Conservation (phyloP, 2,888 invertebrate genomes). For the Gibbula magus region DNA sequence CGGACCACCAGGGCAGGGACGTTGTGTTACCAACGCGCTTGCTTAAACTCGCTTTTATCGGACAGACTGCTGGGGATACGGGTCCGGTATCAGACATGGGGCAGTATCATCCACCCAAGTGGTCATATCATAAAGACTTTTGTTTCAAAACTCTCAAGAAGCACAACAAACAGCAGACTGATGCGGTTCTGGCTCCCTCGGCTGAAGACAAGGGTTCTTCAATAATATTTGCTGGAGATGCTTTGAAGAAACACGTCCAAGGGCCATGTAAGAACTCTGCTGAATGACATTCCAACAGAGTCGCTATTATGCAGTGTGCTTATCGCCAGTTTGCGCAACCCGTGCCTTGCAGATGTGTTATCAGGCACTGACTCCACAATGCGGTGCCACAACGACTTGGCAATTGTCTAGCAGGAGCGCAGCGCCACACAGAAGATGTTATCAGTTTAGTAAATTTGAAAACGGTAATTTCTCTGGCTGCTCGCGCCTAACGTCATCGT, state of each 20-base stretch:
- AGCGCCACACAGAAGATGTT: background rate
- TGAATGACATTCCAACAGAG: background rate
- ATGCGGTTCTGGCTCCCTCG: background rate
- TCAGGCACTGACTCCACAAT: background rate
- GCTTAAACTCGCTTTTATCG: background rate
- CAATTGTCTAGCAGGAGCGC: conserved; percentile 7
- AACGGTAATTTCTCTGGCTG: background rate
- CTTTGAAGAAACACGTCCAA: too few species aligned
- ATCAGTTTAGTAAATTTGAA: conserved; percentile 14
- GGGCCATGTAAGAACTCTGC: background rate
- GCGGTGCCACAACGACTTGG: conserved; percentile 12
- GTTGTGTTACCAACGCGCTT: background rate
- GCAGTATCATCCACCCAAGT: background rate
- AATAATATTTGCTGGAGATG: too few species aligned
- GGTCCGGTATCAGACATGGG: background rate
- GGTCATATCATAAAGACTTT: background rate
- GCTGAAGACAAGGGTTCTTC: too few species aligned
- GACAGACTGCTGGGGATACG: background rate
- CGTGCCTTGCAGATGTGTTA: background rate
- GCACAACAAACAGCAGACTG: background rate
- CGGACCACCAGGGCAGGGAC: background rate
- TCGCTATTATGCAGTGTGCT: background rate
- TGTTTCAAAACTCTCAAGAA: conserved; percentile 10
- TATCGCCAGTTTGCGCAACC: background rate
- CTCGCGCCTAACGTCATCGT: too few species aligned